phyloP scores from a whole-genome alignment of 2,113 vertebrate species.

The Dipodomys stephensi region DNA sequence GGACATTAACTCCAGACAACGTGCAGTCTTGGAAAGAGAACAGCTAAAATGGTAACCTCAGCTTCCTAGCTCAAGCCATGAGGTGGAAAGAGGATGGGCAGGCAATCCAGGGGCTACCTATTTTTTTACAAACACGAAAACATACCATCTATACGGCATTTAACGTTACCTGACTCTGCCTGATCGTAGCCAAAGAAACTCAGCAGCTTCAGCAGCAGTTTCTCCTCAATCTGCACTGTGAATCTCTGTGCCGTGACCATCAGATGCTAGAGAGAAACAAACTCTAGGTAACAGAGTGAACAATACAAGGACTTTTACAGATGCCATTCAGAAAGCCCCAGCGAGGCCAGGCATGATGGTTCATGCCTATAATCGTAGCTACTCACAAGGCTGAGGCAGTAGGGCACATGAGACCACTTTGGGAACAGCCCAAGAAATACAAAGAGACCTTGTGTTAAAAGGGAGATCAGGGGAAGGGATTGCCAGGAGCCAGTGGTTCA shows the following conservation, averaged over 20 bases:
- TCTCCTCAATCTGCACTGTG: constrained; percentile 98
- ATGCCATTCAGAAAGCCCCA: neutral
- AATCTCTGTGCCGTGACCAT: constrained; percentile 95
- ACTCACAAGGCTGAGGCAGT: neutral
- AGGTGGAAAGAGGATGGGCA: neutral
- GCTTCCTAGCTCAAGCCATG: neutral
- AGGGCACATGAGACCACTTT: neutral
- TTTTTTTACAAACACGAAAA: neutral
- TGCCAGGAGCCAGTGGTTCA: too few species aligned
- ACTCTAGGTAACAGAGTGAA: constrained; percentile 72
- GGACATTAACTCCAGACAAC: neutral
- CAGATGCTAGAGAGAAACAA: constrained; percentile 90
- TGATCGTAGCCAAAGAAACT: constrained; percentile 96
- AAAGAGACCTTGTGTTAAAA: neutral
- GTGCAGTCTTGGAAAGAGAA: neutral
- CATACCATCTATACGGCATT: neutral
- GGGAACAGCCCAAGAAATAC: neutral
- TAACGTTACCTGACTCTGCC: constrained; percentile 90
- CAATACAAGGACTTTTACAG: neutral
- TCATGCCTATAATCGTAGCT: neutral
- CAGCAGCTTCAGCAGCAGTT: constrained; percentile 95
- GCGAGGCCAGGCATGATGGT: too few species aligned
- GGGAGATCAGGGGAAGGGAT: too few species aligned
- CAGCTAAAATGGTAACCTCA: neutral
- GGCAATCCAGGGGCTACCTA: neutral